Conservation (phyloP, 2,888 invertebrate species). For the Rhamnusium bicolor region DNA sequence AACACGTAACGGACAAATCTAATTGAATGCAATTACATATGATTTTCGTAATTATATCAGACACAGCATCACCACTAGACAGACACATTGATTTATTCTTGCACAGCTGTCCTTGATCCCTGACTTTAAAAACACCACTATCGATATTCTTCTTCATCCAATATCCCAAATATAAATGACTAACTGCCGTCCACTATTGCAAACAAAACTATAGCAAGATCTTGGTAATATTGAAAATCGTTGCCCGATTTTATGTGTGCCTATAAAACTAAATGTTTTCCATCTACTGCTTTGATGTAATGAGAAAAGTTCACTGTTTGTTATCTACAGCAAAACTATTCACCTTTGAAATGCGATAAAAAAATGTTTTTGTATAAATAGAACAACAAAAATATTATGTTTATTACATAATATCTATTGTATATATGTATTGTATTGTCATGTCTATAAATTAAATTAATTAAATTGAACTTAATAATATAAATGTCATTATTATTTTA, state of each 20-base stretch:
- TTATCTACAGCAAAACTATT: not conserved
- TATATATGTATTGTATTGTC: no score
- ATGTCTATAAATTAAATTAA: no score
- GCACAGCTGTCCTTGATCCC: not conserved
- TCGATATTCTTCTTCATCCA: not conserved
- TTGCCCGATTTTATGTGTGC: not conserved
- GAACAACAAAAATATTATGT: not conserved
- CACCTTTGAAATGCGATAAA: not conserved
- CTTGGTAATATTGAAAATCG: not conserved
- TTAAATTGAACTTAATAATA: no score
- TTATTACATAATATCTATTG: no score
- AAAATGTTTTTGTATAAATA: not conserved
- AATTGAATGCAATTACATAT: no score
- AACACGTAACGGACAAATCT: no score
- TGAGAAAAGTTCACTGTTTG: not conserved
- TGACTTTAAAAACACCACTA: not conserved
- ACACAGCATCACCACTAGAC: no score
- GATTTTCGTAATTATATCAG: no score
- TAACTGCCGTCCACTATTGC: not conserved
- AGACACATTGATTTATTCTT: no score
- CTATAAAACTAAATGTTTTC: not conserved
- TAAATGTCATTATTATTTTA: no score
- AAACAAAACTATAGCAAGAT: not conserved
- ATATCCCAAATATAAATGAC: not conserved
- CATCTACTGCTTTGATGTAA: not conserved